Percentiles rank a stretch among this genome's conserved stretches.
Conservation (phyloP, 2,113 vertebrate genomes). For the Columba janthina region DNA sequence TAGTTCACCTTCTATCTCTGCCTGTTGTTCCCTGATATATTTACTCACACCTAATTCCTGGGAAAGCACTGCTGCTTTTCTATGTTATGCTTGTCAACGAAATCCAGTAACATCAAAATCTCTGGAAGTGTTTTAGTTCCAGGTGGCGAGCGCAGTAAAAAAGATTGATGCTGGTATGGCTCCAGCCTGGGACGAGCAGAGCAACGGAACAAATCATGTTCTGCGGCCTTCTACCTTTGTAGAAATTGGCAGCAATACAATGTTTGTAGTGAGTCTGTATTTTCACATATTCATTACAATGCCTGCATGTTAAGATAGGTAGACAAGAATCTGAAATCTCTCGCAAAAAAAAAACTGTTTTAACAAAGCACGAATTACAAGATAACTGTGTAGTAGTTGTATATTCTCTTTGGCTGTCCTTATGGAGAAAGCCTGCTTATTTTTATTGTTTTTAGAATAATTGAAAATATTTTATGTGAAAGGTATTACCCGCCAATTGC, state of each 20-base stretch:
- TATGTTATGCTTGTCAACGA: neutral
- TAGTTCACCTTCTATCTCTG: neutral
- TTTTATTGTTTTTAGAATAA: neutral
- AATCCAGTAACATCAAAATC: neutral
- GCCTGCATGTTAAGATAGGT: neutral
- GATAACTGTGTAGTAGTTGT: neutral
- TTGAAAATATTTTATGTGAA: neutral
- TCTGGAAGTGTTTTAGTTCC: neutral
- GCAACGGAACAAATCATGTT: neutral
- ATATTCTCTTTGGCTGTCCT: neutral
- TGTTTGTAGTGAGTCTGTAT: neutral
- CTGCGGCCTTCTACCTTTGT: neutral
- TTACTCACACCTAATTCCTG: neutral
- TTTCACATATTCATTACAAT: neutral
- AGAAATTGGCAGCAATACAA: neutral
- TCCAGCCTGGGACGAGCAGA: neutral
- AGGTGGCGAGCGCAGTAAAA: neutral
- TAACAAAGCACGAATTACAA: neutral
- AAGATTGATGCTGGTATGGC: neutral
- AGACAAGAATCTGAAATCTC: neutral
- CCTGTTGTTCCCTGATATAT: neutral
- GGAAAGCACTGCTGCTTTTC: neutral
- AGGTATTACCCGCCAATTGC: no score
- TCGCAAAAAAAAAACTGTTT: neutral
- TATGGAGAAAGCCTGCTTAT: neutral